Conservation (phyloP, 2,888 invertebrate genomes). For the Nomada goodeniana region DNA sequence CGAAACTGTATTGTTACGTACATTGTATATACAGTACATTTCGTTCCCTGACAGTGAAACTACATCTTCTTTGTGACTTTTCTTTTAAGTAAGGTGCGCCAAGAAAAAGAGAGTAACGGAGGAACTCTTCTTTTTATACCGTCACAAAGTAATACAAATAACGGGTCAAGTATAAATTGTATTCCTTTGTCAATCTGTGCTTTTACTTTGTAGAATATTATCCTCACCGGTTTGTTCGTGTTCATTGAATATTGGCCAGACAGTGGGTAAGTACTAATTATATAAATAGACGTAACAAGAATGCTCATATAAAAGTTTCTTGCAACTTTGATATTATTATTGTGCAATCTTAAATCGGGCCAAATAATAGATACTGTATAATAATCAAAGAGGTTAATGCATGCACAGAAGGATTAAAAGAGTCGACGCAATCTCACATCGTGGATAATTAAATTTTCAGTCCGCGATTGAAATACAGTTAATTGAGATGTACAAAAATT, state of each 20-base stretch:
- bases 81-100: neutral
- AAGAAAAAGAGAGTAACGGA: neutral
- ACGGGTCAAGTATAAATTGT: neutral
- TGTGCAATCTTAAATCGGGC: no score
- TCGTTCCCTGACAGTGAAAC: neutral
- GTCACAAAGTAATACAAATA: neutral
- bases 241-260: neutral
- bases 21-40: neutral
- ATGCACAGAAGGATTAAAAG: no score
- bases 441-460: no score
- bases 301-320: no score
- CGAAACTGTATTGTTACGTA: neutral
- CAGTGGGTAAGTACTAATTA: no score
- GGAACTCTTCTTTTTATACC: neutral
- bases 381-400: no score
- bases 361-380: no score
- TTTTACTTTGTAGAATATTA: neutral
- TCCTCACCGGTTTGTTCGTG: neutral
- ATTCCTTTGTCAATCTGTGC: neutral
- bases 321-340: no score
- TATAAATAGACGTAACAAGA: no score
- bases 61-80: neutral
- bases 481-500: no score
- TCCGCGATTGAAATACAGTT: no score
- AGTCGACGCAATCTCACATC: no score